phyloP scores from a whole-genome alignment of 2,888 invertebrate species.

The Acanthopleura granulata region DNA sequence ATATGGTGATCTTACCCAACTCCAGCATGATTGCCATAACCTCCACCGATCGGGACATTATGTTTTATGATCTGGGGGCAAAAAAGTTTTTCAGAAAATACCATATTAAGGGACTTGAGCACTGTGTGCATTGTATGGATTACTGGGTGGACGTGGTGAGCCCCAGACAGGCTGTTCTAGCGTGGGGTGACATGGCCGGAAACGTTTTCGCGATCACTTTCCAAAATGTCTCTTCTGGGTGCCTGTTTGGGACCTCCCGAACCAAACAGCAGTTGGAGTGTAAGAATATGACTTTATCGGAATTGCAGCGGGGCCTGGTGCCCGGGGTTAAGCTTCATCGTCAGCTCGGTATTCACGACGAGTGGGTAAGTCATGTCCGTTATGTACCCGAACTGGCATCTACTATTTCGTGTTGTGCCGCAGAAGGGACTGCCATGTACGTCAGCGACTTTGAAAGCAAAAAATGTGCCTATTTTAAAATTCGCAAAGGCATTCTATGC shows the following conservation, averaged over 20 bases:
- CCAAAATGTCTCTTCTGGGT: constrained; percentile 41
- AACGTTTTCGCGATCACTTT: constrained; percentile 65
- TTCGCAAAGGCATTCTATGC: constrained; percentile 71
- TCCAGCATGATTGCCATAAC: constrained; percentile 83
- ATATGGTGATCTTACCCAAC: constrained; percentile 81
- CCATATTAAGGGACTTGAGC: constrained; percentile 77
- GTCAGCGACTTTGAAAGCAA: constrained; percentile 76
- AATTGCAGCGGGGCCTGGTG: constrained; percentile 50
- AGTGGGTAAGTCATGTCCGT: constrained; percentile 80
- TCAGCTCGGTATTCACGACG: constrained; percentile 74
- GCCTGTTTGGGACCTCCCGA: constrained; percentile 43
- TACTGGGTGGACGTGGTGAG: constrained; percentile 74
- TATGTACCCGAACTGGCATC: constrained; percentile 78
- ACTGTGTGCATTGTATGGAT: constrained; percentile 74
- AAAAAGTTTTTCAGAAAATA: constrained; percentile 73
- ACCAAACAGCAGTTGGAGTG: constrained; percentile 38
- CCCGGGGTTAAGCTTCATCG: constrained; percentile 74
- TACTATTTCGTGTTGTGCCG: constrained; percentile 79
- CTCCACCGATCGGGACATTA: constrained; percentile 82
- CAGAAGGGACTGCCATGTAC: constrained; percentile 73
- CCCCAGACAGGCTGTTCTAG: constrained; percentile 76
- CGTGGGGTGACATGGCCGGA: constrained; percentile 83
- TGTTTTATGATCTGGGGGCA: constrained; percentile 79
- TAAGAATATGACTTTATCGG: constrained; percentile 42
- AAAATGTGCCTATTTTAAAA: constrained; percentile 72